phyloP scores from a whole-genome alignment of 2,888 invertebrate genomes.

The Trichopoda pennipes region DNA sequence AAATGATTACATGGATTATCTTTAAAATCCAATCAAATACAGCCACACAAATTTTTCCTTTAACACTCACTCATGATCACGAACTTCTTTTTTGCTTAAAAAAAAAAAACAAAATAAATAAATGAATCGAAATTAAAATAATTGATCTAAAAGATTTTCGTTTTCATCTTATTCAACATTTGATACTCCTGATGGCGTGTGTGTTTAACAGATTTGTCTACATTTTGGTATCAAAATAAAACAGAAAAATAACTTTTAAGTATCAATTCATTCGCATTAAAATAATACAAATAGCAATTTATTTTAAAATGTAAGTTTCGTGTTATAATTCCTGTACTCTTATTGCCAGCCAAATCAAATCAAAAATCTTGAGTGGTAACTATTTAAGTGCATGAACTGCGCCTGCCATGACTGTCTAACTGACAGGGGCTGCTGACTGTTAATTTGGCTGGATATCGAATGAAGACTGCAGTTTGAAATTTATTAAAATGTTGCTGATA shows the following conservation, averaged over 20 bases:
- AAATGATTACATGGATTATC: slow-evolving; percentile 3
- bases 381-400: slow-evolving; percentile 29
- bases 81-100: slow-evolving; percentile 2
- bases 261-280: slow-evolving; percentile 38
- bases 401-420: not conserved
- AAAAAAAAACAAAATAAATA: not conserved
- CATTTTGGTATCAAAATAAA: slow-evolving; percentile 28
- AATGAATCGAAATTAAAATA: slow-evolving; percentile 15
- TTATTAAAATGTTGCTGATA: slow-evolving; percentile 38
- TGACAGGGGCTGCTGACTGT: not conserved
- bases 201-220: slow-evolving; percentile 40
- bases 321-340: slow-evolving; percentile 62
- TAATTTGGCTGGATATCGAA: not conserved
- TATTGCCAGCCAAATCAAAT: slow-evolving; percentile 36
- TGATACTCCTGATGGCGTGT: slow-evolving; percentile 35
- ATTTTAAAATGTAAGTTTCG: slow-evolving; percentile 58
- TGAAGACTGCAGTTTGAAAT: slow-evolving; percentile 15
- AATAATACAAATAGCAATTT: slow-evolving; percentile 34
- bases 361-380: slow-evolving; percentile 40
- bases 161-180: slow-evolving; percentile 28
- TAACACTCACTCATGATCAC: slow-evolving; percentile 31
- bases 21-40: not conserved
- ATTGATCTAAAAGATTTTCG: slow-evolving; percentile 41
- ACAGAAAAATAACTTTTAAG: slow-evolving; percentile 4
- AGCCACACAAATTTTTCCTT: slow-evolving; percentile 18